These are phyloP conservation scores for Nannospalax galili DNA, from an alignment of 2,113 vertebrate species.

Conservation along the genomic window DNA sequence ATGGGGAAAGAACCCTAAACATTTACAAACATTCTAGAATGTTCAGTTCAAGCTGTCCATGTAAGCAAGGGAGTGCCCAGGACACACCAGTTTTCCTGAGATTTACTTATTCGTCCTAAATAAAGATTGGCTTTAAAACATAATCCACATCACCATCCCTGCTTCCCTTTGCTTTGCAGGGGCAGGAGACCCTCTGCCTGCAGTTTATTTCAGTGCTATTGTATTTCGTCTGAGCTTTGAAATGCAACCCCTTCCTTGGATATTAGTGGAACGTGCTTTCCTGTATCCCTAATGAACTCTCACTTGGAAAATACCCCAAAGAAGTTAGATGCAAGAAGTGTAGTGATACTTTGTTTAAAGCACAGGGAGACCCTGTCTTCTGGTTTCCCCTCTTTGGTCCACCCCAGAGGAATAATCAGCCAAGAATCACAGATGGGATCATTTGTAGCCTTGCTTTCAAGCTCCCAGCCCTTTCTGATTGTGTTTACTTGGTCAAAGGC, in stretches of 20 bases:
- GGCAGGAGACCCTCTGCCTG: constrained; percentile 17
- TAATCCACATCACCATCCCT: neutral
- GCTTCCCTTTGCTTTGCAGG: constrained; percentile 6
- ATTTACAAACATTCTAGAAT: constrained; percentile 66
- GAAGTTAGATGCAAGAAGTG: constrained; percentile 69
- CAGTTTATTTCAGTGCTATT: constrained; percentile 56
- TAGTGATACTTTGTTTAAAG: constrained; percentile 79
- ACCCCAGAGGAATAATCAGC: constrained; percentile 73
- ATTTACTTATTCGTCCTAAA: constrained; percentile 40
- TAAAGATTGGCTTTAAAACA: constrained; percentile 27
- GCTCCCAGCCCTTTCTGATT: constrained; percentile 80
- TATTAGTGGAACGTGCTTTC: constrained; percentile 68
- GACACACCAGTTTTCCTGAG: constrained; percentile 44
- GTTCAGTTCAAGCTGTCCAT: constrained; percentile 37
- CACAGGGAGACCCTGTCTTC: constrained; percentile 69
- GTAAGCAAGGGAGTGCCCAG: constrained; percentile 45
- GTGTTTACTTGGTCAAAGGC: constrained; percentile 82
- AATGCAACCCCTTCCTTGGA: constrained; percentile 40
- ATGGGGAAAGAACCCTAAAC: constrained; percentile 56
- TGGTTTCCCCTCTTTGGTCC: constrained; percentile 59
- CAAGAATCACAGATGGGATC: constrained; percentile 84
- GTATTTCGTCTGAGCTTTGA: constrained; percentile 71
- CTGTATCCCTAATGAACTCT: constrained; percentile 67
- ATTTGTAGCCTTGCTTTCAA: constrained; percentile 84
- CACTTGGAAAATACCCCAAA: constrained; percentile 53